Percentiles rank a stretch among this genome's conserved stretches.
Conservation (phyloP, 2,797 vertebrate species). For the Chloroceryle amazona region DNA sequence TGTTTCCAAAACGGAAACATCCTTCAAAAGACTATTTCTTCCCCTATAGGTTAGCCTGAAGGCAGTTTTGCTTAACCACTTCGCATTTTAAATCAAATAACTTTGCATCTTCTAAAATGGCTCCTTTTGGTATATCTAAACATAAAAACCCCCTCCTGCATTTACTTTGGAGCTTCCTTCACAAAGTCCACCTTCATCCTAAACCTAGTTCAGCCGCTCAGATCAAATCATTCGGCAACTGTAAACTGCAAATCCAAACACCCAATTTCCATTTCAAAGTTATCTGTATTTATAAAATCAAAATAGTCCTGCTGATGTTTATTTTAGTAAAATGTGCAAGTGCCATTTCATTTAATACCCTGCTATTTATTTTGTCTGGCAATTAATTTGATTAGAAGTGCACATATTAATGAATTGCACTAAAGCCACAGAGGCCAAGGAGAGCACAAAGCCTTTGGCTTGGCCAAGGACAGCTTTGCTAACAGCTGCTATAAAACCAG, state of each 20-base stretch:
- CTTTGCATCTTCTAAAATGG: background rate
- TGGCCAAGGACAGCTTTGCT: background rate
- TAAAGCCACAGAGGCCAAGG: constrained; percentile 29
- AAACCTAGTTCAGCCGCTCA: background rate
- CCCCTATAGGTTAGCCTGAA: background rate
- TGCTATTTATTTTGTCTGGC: constrained; percentile 21
- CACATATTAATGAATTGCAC: constrained; percentile 23
- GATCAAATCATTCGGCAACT: constrained; percentile 4
- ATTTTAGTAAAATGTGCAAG: background rate
- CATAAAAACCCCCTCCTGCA: background rate
- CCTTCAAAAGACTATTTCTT: background rate
- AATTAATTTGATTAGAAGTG: constrained; percentile 56
- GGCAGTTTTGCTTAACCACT: background rate
- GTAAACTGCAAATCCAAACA: constrained; percentile 23
- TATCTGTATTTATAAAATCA: constrained; percentile 22
- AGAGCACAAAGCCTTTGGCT: background rate
- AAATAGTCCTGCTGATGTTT: constrained; percentile 3
- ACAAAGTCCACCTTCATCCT: background rate
- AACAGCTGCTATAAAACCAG: background rate
- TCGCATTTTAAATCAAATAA: background rate
- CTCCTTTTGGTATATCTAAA: background rate
- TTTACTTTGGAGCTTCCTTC: background rate
- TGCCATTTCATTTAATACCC: background rate
- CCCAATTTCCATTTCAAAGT: constrained; percentile 13
- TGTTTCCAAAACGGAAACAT: background rate